Base-by-base conservation (phyloP, 2,888 invertebrate genomes). In the Epirrhoe tristata region DNA sequence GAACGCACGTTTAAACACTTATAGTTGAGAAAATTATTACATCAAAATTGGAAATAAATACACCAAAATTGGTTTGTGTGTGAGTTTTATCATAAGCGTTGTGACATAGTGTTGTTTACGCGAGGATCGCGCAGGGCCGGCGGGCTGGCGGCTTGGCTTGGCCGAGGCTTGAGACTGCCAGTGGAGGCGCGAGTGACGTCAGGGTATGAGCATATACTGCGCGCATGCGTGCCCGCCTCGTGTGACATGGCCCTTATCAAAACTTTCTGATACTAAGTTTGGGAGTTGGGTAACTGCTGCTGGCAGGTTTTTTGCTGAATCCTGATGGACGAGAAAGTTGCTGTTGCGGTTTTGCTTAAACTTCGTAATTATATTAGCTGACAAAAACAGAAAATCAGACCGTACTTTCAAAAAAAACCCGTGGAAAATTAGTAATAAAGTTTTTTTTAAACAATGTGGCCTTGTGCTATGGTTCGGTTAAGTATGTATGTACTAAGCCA, bases 31-130 rank as follows among this genome's bases (percentile, higher is more conserved):
- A 91, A 91, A 83, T 84, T 75, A 90, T 88, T 90, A 91, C 90
- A 91, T 88, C 84, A 86, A 91, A 89, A 87, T 80, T 75, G 74
- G 63, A 88, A 89, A 81, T 84, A 85, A 89, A 88, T 84, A 88
- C 86, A 87, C 85, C 82, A 79, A 75, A 71, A 74, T 73, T 73
- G 73, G 70, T 70, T 72, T 73, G 71, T 74, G 74, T 74, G 72
- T 68, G 65, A 70, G 71, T 72, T 64, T 72, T 75, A 75, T 75
- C 75, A 75, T 75, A 75, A 75, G 74, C 66, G 72, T 76, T 67
- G 69, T 66, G 70, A 70, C 74, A 74, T 74, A 74, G 71, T 73
- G 73, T 72, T 88, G 88, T 89, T 90, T 88, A 88, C 89, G 88
- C 85, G 85, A 76, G 75, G 67, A 75, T 77, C 74, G 78, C 80